Evolutionary conservation across 1,140 invertebrate species (phyloP).

Genomic region (Glossosoma conforme): DNA sequence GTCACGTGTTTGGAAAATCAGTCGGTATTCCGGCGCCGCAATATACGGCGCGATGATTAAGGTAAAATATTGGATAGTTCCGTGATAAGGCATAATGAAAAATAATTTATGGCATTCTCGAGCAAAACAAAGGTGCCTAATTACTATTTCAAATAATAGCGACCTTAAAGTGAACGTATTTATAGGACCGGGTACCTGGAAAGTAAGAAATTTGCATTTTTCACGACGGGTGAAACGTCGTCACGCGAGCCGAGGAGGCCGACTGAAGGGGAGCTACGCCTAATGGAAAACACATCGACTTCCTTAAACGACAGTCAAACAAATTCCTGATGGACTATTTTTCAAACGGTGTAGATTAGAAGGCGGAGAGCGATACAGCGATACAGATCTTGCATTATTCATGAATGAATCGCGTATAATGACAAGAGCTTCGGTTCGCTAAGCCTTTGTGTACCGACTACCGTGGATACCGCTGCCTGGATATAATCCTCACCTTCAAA

Average conservation of each 20-base stretch:
- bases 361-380: too few relatives aligned
- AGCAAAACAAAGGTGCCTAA: conserved; percentile 29
- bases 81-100: conserved; percentile 30
- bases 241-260: conserved; percentile 17
- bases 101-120: conserved; percentile 29
- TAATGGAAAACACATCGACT: too few relatives aligned
- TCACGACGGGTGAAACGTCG: conserved; percentile 15
- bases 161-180: conserved; percentile 21
- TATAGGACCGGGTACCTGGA: conserved; percentile 24
- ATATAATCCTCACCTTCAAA: too few relatives aligned
- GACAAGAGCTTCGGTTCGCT: too few relatives aligned
- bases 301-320: too few relatives aligned
- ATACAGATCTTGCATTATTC: too few relatives aligned
- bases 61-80: conserved; percentile 26
- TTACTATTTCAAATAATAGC: conserved; percentile 23
- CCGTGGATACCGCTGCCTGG: too few relatives aligned
- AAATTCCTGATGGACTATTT: too few relatives aligned
- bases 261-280: background rate
- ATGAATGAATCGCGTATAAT: too few relatives aligned
- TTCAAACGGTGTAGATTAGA: too few relatives aligned
- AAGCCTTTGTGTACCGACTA: too few relatives aligned
- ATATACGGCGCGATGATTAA: conserved; percentile 16
- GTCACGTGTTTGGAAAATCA: background rate
- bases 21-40: too few relatives aligned
- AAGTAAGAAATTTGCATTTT: conserved; percentile 31